Percentiles rank a stretch among this genome's conserved stretches.
These are phyloP conservation scores for Acanthosepion lycidas DNA, from an alignment of 2,888 invertebrate species.

Conservation along the genomic window DNA sequence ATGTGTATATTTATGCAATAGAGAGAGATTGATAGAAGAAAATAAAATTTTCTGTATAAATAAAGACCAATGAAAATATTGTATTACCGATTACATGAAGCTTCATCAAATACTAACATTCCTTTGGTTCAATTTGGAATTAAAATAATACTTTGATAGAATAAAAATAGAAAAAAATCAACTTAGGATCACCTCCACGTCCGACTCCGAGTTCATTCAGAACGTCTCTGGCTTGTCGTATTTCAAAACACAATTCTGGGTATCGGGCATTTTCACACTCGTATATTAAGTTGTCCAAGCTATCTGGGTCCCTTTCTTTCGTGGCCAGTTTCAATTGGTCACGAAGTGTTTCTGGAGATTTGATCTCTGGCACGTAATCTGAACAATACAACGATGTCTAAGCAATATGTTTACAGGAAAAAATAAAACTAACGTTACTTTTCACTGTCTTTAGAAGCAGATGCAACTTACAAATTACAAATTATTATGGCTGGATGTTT, in stretches of 20 bases:
- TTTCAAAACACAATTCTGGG: conserved; percentile 23
- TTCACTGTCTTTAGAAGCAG: neutral
- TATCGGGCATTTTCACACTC: conserved; percentile 37
- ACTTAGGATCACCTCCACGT: neutral
- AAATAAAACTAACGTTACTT: neutral
- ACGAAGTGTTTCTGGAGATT: neutral
- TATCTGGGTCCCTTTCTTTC: neutral
- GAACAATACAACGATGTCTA: neutral
- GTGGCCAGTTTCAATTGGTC: neutral
- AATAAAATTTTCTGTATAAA: no score
- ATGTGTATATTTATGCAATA: no score
- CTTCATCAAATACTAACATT: neutral
- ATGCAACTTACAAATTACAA: no score
- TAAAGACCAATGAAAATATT: no score
- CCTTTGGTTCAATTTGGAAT: neutral
- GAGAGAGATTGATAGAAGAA: no score
- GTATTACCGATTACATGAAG: neutral
- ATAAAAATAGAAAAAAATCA: neutral
- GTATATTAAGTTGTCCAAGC: neutral
- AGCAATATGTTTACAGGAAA: neutral
- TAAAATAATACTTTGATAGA: neutral
- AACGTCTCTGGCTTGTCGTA: conserved; percentile 25
- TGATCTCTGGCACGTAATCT: neutral
- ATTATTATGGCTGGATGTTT: no score
- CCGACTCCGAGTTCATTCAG: neutral